Evolutionary conservation across 1,140 invertebrate species (phyloP).

Genomic region (Contarinia nasturtii): DNA sequence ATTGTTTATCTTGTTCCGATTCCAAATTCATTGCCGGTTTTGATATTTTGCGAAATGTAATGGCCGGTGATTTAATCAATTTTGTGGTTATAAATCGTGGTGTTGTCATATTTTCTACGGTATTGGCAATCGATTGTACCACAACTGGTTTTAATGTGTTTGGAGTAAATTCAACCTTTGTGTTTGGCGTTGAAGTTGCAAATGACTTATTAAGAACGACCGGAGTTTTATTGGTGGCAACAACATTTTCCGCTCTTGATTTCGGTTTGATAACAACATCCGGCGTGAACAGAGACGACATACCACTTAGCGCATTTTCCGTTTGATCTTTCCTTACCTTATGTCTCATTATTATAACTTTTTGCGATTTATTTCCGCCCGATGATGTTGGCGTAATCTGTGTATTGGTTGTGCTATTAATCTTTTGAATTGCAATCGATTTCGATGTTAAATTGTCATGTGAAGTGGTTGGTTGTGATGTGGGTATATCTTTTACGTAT

Average conservation of each 20-base stretch:
- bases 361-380: background rate
- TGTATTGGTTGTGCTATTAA: too few relatives aligned
- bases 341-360: background rate
- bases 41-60: background rate
- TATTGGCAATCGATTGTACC: background rate
- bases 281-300: too few relatives aligned
- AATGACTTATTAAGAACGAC: background rate
- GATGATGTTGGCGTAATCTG: too few relatives aligned
- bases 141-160: background rate
- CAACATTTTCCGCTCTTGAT: too few relatives aligned
- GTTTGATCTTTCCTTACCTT: background rate
- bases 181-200: background rate
- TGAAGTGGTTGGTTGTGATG: conserved; percentile 9
- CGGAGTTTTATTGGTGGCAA: background rate
- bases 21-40: conserved; percentile 8
- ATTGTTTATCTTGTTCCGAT: conserved; percentile 19
- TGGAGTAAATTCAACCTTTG: background rate
- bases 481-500: conserved; percentile 8
- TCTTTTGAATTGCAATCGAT: too few relatives aligned
- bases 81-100: background rate
- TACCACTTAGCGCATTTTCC: too few relatives aligned
- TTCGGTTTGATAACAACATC: too few relatives aligned
- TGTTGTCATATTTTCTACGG: background rate
- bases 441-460: conserved; percentile 10
- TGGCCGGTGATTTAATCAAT: too few relatives aligned